Conservation (phyloP, 2,797 vertebrate species). For the Kryptopterus vitreolus region DNA sequence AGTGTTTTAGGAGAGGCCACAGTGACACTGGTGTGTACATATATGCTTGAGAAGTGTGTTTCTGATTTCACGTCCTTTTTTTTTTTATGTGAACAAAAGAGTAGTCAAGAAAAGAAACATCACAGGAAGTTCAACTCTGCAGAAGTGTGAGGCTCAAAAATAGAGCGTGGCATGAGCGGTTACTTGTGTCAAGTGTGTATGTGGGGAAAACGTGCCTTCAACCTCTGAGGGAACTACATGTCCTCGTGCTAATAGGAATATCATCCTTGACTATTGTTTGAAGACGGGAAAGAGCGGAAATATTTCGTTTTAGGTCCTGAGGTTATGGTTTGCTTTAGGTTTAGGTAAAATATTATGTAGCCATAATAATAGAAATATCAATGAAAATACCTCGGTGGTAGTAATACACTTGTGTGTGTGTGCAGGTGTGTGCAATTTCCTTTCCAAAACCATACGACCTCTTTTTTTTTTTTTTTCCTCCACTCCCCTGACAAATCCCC, state of each 20-base stretch:
- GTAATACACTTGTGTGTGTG: background rate
- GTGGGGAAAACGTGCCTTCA: background rate
- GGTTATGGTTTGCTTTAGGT: background rate
- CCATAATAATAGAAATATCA: background rate
- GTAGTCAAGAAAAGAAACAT: conserved; percentile 40
- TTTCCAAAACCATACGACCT: conserved; percentile 30
- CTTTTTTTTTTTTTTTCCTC: conserved; percentile 26
- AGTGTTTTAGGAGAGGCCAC: background rate
- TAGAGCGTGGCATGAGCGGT: conserved; percentile 5
- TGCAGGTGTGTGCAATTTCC: background rate
- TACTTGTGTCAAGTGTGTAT: conserved; percentile 16
- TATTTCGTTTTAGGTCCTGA: background rate
- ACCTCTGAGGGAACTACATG: background rate
- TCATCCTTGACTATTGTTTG: background rate
- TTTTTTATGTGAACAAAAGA: conserved; percentile 4
- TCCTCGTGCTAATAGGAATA: background rate
- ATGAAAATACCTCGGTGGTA: conserved; percentile 15
- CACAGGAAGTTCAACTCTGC: conserved; percentile 53
- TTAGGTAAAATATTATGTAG: background rate
- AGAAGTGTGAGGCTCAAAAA: conserved; percentile 38
- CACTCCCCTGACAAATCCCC: conserved; percentile 34
- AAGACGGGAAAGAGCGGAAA: background rate
- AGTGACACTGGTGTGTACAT: background rate
- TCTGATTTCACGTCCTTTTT: conserved; percentile 24
- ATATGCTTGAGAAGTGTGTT: conserved; percentile 1